Percentiles rank a stretch among this genome's conserved stretches.
Evolutionary conservation across 53 echinoderm and acorn worm species (phyloP).

Genomic region (Luidia sarsii): DNA sequence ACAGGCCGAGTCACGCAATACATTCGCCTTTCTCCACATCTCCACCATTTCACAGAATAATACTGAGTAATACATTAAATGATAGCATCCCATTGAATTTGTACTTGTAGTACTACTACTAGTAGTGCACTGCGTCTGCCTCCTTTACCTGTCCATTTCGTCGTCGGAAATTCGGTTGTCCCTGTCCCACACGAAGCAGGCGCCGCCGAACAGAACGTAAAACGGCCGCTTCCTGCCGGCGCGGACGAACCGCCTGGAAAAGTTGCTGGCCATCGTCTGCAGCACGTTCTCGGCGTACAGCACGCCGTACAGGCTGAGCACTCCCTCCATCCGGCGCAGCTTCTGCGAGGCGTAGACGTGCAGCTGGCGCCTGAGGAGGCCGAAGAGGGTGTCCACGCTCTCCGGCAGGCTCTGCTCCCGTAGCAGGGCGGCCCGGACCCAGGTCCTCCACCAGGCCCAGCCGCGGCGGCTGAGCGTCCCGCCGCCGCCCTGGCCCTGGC

Average conservation of each 20-base stretch:
- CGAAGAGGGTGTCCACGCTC: conserved; percentile 46
- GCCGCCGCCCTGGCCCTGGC: background rate
- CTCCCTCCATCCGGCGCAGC: conserved; percentile 78
- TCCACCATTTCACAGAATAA: no score
- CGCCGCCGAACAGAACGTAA: conserved; percentile 90
- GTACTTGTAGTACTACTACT: no score
- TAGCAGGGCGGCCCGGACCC: conserved; percentile 22
- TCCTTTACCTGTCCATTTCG: conserved; percentile 65
- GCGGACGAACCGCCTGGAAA: conserved; percentile 70
- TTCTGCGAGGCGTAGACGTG: conserved; percentile 83
- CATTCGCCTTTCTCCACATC: no score
- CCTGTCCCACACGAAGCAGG: conserved; percentile 78
- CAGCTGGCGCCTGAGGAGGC: conserved; percentile 72
- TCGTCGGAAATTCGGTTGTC: conserved; percentile 53
- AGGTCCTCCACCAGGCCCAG: background rate
- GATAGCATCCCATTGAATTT: no score
- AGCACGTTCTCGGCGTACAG: conserved; percentile 78
- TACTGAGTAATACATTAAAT: no score
- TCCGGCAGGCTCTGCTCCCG: conserved; percentile 62
- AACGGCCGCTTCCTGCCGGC: conserved; percentile 62
- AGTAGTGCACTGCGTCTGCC: no score
- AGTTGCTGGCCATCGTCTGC: conserved; percentile 74
- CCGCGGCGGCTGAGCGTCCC: background rate
- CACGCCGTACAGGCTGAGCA: conserved; percentile 66
- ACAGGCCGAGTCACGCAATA: no score